Evolutionary conservation across 1,140 invertebrate species (phyloP), one percentile per base, ranked within the genome.

Genomic region (Bombus balteatus): DNA sequence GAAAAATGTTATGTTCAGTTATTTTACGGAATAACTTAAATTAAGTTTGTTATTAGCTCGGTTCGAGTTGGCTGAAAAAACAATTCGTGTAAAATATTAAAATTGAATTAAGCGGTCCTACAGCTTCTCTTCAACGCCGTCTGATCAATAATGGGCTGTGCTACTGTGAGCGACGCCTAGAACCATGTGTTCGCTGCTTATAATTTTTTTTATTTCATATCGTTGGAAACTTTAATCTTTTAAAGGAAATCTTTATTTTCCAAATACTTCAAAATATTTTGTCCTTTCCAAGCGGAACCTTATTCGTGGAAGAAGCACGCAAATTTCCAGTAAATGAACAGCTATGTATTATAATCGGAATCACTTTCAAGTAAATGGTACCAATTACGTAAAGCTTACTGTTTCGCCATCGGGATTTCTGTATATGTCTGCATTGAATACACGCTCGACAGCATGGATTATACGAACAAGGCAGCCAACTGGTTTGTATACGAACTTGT

Each of bases 71-170:
- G 10, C 18, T 32, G n/a, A 65, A 66, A 66, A n/a, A 79, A n/a
- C 39, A 37, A 70, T 39, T 37, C 34, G 25, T 9, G 37, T 37
- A 65, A 78, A 84, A 59, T 53, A 62, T 71, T 71, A n/a, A 37
- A 84, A 43, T 43, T 32, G 37, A 71, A 84, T 71, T 71, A 43
- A 59, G 9, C 39, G 25, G 57, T 43, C 53, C 4, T 32, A 37
- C 37, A 22, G 70, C 65, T 57, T 37, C 47, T 15, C 34, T 57
- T 28, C 12, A 25, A 13, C 43, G 28, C 22, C 12, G 75, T 41
- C 65, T 68, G 75, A 84, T 72, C 82, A 71, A 84, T 84, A 79
- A 84, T 57, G 22, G 37, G 13, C 39, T 62, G n/a, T 8, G 10
- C 82, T 71, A 84, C 75, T 62, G 53, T 39, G 47, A 62, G 25